Percentiles rank a stretch among this genome's conserved stretches.
Conservation (phyloP, 2,797 vertebrate species). For the Platalea minor region DNA sequence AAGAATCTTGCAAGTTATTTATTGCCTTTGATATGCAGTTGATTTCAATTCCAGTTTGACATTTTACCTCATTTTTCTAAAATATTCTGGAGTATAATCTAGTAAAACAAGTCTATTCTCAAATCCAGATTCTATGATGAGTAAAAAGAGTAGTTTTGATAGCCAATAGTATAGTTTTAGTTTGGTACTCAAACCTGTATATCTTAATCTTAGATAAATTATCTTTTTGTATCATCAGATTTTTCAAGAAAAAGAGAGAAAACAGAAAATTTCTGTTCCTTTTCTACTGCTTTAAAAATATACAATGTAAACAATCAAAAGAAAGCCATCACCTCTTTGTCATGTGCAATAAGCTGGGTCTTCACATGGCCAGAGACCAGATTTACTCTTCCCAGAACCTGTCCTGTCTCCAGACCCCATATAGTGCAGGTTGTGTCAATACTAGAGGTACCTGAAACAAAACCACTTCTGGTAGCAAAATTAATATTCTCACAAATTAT, state of each 20-base stretch:
- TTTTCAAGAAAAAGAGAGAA: background rate
- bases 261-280: background rate
- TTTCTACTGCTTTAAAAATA: background rate
- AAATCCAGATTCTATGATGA: background rate
- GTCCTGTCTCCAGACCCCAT: slow-evolving; percentile 97
- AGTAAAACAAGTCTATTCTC: background rate
- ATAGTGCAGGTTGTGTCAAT: slow-evolving; percentile 99
- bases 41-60: background rate
- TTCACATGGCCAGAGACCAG: slow-evolving; percentile 97
- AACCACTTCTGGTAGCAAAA: background rate
- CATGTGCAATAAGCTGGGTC: slow-evolving; percentile 96
- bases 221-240: background rate
- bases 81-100: background rate
- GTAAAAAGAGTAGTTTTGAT: background rate
- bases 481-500: background rate
- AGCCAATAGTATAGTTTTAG: background rate
- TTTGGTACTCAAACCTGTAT: background rate
- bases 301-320: background rate
- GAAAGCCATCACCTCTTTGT: slow-evolving; percentile 88
- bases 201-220: background rate
- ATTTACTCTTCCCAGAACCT: slow-evolving; percentile 94
- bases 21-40: background rate
- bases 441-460: slow-evolving; percentile 89
- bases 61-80: background rate
- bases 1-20: background rate